Conservation (phyloP, 2,797 vertebrate species). For the Pteropus rufus region DNA sequence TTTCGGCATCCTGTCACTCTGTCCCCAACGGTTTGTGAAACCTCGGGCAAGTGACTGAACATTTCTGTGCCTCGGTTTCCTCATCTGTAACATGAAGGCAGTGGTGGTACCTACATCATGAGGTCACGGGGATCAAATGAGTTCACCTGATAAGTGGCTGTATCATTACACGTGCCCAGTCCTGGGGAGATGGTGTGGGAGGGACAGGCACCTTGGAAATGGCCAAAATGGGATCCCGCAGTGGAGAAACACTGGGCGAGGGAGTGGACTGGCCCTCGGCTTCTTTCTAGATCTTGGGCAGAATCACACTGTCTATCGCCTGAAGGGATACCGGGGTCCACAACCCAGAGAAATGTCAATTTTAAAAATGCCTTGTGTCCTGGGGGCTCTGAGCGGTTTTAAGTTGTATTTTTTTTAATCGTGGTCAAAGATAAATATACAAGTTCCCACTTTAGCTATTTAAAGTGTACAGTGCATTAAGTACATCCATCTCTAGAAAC, state of each 20-base stretch:
- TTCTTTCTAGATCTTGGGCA: not conserved
- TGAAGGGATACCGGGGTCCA: not conserved
- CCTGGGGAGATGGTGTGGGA: not conserved
- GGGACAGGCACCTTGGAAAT: rapidly evolving
- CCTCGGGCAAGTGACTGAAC: not conserved
- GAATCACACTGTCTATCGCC: not conserved
- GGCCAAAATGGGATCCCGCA: not conserved
- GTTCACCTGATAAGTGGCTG: too few species aligned
- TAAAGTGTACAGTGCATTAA: not conserved
- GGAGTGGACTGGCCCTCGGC: rapidly evolving
- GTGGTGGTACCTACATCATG: too few species aligned
- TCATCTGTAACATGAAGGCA: not conserved
- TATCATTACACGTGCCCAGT: rapidly evolving
- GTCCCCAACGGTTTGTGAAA: not conserved
- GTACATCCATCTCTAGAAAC: not conserved
- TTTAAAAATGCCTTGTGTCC: not conserved
- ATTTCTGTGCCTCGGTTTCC: not conserved
- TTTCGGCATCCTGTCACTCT: not conserved
- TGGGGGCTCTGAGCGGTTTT: not conserved
- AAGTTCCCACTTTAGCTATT: not conserved
- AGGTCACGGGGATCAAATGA: too few species aligned
- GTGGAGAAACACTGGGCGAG: rapidly evolving
- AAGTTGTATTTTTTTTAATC: not conserved
- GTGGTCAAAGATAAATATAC: not conserved
- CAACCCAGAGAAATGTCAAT: not conserved